Evolutionary conservation across 92 coral and sea anemone genomes (phyloP).

Genomic region (Umimayanthus chanpuru): DNA sequence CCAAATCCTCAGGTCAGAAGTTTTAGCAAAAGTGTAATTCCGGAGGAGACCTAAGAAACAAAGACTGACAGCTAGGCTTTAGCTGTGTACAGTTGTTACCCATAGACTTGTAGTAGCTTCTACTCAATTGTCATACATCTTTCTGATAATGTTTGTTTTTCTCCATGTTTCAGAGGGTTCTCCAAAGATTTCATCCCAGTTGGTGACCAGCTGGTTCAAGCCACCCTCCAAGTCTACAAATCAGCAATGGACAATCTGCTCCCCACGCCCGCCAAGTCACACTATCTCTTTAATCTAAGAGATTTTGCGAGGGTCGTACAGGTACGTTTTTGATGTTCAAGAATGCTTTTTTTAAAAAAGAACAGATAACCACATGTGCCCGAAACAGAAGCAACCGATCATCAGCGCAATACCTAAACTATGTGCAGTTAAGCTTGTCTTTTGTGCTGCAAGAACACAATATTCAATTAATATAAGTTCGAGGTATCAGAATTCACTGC

Average conservation of each 20-base stretch:
- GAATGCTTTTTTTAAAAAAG: not conserved
- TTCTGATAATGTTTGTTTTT: not conserved
- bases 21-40: too few species aligned
- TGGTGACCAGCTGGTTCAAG: conserved; percentile 83
- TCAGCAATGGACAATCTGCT: conserved; percentile 87
- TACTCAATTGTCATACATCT: too few species aligned
- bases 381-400: not conserved
- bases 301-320: conserved; percentile 98
- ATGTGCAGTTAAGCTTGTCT: too few species aligned
- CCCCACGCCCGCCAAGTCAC: conserved; percentile 98
- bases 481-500: not conserved
- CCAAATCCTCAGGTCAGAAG: too few species aligned
- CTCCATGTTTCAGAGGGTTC: conserved; percentile 67
- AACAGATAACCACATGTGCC: not conserved
- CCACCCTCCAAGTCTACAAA: conserved; percentile 87
- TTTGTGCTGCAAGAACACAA: too few species aligned
- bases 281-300: conserved; percentile 91
- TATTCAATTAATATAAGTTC: too few species aligned
- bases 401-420: not conserved
- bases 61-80: not conserved
- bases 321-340: conserved; percentile 44
- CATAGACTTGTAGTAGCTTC: not conserved
- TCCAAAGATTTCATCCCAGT: conserved; percentile 76
- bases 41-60: not conserved
- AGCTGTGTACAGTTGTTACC: not conserved